phyloP scores from a whole-genome alignment of 2,888 invertebrate genomes.

The Sipunculus nudus region DNA sequence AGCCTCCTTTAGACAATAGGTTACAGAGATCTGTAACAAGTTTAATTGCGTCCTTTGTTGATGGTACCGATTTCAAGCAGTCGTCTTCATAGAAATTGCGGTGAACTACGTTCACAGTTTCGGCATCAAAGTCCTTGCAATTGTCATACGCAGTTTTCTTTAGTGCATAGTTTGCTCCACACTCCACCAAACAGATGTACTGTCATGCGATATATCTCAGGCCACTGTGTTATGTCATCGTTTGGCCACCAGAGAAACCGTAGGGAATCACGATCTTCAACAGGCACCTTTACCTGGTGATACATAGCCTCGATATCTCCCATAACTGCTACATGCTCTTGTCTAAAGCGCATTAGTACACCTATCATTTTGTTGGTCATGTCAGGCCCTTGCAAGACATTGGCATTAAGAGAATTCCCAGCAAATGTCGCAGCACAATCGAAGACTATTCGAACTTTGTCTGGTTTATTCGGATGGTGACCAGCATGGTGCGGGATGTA shows the following conservation, averaged over 20 bases:
- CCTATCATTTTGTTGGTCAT: neutral
- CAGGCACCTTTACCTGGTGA: neutral
- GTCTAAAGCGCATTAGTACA: neutral
- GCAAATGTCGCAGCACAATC: neutral
- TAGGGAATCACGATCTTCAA: neutral
- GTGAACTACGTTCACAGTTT: slow-evolving; percentile 19
- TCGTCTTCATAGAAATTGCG: slow-evolving; percentile 36
- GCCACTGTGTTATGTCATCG: neutral
- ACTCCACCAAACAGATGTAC: neutral
- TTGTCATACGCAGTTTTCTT: slow-evolving; percentile 2
- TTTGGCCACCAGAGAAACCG: slow-evolving; percentile 3
- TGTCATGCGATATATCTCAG: neutral
- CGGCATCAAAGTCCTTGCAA: neutral
- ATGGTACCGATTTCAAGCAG: slow-evolving; percentile 16
- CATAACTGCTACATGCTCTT: neutral
- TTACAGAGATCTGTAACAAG: slow-evolving; percentile 1
- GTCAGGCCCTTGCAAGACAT: neutral
- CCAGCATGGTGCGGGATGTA: slow-evolving; percentile 1
- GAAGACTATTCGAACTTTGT: neutral
- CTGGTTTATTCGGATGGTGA: neutral
- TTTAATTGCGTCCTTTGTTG: neutral
- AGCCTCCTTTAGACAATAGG: slow-evolving; percentile 3
- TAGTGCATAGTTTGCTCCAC: slow-evolving; percentile 6
- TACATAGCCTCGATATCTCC: neutral
- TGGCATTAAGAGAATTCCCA: neutral